These are phyloP conservation scores for Leptodirus hochenwartii DNA, from an alignment of 2,888 invertebrate genomes.

Conservation along the genomic window DNA sequence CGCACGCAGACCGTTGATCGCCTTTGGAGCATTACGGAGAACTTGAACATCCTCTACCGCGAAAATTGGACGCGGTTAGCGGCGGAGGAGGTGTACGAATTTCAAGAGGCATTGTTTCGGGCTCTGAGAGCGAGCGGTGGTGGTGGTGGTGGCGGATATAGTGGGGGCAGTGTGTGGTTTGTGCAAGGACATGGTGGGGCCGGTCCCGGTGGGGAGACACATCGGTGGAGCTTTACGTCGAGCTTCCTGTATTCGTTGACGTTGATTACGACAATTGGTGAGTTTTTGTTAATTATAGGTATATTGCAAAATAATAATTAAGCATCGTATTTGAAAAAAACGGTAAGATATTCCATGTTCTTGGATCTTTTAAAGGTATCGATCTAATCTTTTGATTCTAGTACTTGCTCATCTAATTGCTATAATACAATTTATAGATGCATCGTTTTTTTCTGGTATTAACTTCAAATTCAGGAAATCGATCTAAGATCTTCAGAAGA, in stretches of 20 bases:
- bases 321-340: no score
- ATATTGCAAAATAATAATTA: neutral
- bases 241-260: constrained; percentile 86
- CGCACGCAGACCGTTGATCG: constrained; percentile 58
- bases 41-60: constrained; percentile 74
- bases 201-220: constrained; percentile 26
- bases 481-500: no score
- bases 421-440: no score
- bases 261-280: constrained; percentile 87
- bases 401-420: no score
- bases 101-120: constrained; percentile 47
- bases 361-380: no score
- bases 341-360: no score
- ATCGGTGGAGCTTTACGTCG: constrained; percentile 81
- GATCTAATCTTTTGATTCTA: no score
- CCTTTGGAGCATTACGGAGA: constrained; percentile 72
- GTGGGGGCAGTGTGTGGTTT: no score
- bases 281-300: constrained; percentile 30
- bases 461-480: no score
- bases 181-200: constrained; percentile 28
- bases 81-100: constrained; percentile 70
- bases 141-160: no score
- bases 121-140: constrained; percentile 22
- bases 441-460: no score
- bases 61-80: constrained; percentile 84